Percentiles rank a stretch among this genome's conserved stretches.
These are phyloP conservation scores for Ispidina picta DNA, from an alignment of 2,797 vertebrate genomes.

Conservation along the genomic window DNA sequence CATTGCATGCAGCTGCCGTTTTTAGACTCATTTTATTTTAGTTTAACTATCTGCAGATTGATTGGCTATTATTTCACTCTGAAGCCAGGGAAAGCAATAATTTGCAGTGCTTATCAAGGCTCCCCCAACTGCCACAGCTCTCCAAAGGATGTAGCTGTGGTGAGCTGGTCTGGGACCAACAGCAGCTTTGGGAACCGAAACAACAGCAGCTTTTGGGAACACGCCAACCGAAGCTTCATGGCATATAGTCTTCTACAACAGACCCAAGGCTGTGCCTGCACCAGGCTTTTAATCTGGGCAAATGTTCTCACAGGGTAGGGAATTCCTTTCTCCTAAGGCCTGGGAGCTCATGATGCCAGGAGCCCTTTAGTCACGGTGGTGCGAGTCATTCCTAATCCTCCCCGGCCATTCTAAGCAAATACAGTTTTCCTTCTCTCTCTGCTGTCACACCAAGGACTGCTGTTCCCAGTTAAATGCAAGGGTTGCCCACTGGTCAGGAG, in stretches of 20 bases:
- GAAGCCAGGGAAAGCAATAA: not conserved
- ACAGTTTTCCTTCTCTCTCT: not conserved
- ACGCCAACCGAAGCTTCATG: fast-evolving
- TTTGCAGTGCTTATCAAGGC: not conserved
- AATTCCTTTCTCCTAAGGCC: not conserved
- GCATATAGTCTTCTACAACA: fast-evolving
- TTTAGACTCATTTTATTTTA: not conserved
- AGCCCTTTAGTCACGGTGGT: not conserved
- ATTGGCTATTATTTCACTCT: not conserved
- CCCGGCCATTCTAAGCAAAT: not conserved
- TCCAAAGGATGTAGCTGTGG: fast-evolving
- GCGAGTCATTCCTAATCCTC: not conserved
- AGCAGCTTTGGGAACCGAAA: not conserved
- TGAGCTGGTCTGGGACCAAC: not conserved
- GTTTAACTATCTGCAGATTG: not conserved
- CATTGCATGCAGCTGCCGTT: not conserved
- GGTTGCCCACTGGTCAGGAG: fast-evolving
- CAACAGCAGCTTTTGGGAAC: not conserved
- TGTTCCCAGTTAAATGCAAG: fast-evolving
- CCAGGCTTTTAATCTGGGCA: fast-evolving
- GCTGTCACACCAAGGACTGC: not conserved
- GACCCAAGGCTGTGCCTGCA: not conserved
- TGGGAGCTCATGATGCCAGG: fast-evolving
- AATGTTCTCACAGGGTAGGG: not conserved
- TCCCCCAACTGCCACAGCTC: fast-evolving